Evolutionary conservation across 1,140 invertebrate genomes (phyloP), one percentile per base, ranked within the genome.

Genomic region (Neotoxoptera formosana): DNA sequence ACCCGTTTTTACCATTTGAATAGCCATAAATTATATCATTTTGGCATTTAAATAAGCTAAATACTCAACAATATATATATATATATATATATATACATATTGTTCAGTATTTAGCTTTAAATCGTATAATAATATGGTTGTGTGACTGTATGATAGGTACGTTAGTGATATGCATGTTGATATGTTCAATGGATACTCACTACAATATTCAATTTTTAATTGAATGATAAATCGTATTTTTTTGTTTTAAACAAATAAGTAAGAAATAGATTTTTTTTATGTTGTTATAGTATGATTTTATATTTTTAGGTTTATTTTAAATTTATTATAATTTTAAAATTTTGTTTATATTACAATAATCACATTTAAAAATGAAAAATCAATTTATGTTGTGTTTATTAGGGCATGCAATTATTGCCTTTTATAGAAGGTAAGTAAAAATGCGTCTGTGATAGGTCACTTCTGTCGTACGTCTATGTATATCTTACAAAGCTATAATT

Each of bases 401-500:
- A 30, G 56, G 6, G 0, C 2, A 20, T 17, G 25, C 25, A 60
- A 60, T 60, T 60, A n/a, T 4, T 30, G 6, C 6, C 14, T 53
- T 67, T 76, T n/a, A n/a, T n/a, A 17, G 14, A 17, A 17, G 1
- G 14, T 76, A 76, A 41, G 41, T 41, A 41, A 41, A 14, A 67
- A 76, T 17, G 4, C 14, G 6, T 17, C 30, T 76, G 0, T 0
- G 14, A 34, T 76, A 7, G 30, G 30, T 76, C 14, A 67, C 30
- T 67, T 67, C 25, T 76, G 9, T 7, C 11, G 11, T 67, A 67
- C 14, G n/a, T 34, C 60, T 1, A 76, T 11, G 60, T 76, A n/a
- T 14, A 4, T n/a, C 17, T 34, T 23, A 53, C n/a, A 14, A n/a
- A 1, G 1, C 3, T 14, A 0, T 1, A 30, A 4, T 1, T 14